Percentiles rank a stretch among this genome's conserved stretches.
These are phyloP conservation scores for Malacoctenus gilli DNA, from an alignment of 2,797 vertebrate species.

Conservation along the genomic window DNA sequence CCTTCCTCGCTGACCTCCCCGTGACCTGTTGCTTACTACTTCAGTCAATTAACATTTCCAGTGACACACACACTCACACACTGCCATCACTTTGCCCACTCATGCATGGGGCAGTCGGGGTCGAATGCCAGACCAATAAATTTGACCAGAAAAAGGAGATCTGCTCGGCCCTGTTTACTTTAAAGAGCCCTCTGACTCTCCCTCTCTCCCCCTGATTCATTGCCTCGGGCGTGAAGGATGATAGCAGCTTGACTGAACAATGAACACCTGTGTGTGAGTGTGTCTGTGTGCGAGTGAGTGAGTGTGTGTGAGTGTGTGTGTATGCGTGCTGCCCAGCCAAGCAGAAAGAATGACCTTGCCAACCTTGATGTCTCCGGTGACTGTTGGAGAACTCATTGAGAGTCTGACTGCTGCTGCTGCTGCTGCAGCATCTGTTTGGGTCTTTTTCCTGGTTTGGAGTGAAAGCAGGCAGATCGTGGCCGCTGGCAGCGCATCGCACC, in stretches of 20 bases:
- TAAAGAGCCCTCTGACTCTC: slow-evolving; percentile 71
- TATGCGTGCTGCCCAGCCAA: slow-evolving; percentile 48
- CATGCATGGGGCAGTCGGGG: slow-evolving; percentile 75
- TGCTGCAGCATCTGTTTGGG: slow-evolving; percentile 21
- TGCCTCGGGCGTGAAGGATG: slow-evolving; percentile 83
- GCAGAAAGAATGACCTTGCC: slow-evolving; percentile 71
- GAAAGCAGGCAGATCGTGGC: slow-evolving; percentile 38
- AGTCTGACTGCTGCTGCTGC: slow-evolving; percentile 4
- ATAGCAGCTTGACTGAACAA: slow-evolving; percentile 84
- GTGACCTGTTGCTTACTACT: slow-evolving; percentile 68
- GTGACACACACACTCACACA: slow-evolving; percentile 14
- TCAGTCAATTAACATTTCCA: slow-evolving; percentile 74
- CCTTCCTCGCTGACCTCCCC: slow-evolving; percentile 41
- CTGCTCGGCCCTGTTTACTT: slow-evolving; percentile 83
- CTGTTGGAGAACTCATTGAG: slow-evolving; percentile 39
- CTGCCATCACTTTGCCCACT: slow-evolving; percentile 76
- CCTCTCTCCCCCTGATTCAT: slow-evolving; percentile 83
- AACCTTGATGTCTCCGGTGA: slow-evolving; percentile 55
- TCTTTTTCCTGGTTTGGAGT: slow-evolving; percentile 27
- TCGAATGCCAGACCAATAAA: slow-evolving; percentile 80
- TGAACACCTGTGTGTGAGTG: slow-evolving; percentile 73
- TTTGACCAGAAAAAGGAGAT: slow-evolving; percentile 83
- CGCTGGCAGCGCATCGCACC: too few species aligned
- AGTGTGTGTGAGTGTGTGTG: slow-evolving; percentile 3
- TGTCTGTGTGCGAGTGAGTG: slow-evolving; percentile 37